Evolutionary conservation across 2,888 invertebrate genomes (phyloP).

Genomic region (Cryptocephalus primarius): DNA sequence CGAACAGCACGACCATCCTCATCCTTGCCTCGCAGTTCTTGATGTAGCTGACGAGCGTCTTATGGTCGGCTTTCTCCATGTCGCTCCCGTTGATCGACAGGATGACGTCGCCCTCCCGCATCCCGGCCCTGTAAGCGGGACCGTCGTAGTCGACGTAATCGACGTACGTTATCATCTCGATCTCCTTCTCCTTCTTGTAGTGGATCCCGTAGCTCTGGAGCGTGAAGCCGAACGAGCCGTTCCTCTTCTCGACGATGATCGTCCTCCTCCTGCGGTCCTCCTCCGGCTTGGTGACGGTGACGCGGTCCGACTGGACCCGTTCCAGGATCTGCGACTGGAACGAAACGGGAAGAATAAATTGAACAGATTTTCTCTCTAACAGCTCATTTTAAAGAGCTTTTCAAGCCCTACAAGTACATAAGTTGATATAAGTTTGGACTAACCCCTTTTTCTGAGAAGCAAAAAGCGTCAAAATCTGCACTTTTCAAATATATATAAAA

Average conservation of each 20-base stretch:
- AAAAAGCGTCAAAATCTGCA: too few relatives aligned
- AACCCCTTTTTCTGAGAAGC: too few relatives aligned
- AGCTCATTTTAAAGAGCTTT: neutral
- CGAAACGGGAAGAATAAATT: neutral
- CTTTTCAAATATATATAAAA: too few relatives aligned
- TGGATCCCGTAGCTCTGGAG: constrained; percentile 96
- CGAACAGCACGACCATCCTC: constrained; percentile 93
- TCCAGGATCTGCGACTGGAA: constrained; percentile 55
- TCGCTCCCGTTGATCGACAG: constrained; percentile 92
- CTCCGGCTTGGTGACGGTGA: constrained; percentile 59
- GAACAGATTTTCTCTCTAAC: neutral
- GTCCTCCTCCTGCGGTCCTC: constrained; percentile 82
- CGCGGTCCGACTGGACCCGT: constrained; percentile 61
- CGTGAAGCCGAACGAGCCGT: constrained; percentile 89
- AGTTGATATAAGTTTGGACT: too few relatives aligned
- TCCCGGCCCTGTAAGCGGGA: constrained; percentile 83
- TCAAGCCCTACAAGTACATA: too few relatives aligned
- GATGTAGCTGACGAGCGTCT: constrained; percentile 84
- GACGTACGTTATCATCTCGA: constrained; percentile 94
- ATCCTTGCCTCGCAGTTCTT: constrained; percentile 81
- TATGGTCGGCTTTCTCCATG: constrained; percentile 91
- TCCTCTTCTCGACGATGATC: constrained; percentile 85
- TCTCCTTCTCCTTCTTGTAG: constrained; percentile 86
- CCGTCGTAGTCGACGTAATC: constrained; percentile 92
- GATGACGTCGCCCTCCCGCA: constrained; percentile 94